Percentiles rank a stretch among this genome's conserved stretches.
phyloP scores from a whole-genome alignment of 2,888 invertebrate genomes.

The Allophyes oxyacanthae region DNA sequence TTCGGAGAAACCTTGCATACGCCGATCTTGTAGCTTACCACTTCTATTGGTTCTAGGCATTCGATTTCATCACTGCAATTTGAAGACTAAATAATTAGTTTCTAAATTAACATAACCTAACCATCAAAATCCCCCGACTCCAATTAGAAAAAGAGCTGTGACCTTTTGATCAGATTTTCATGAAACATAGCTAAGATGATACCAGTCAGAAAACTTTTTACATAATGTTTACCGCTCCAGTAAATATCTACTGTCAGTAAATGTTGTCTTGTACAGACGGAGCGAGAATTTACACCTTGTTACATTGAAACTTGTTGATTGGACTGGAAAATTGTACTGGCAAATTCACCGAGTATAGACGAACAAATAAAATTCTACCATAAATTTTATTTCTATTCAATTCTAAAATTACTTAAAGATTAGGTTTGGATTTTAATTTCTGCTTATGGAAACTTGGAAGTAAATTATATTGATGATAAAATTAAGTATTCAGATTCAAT shows the following conservation, averaged over 20 bases:
- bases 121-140: too few relatives aligned
- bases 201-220: too few relatives aligned
- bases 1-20: conserved; percentile 97
- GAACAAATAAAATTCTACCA: conserved; percentile 3
- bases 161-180: too few relatives aligned
- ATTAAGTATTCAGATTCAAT: too few relatives aligned
- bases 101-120: too few relatives aligned
- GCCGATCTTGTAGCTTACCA: conserved; percentile 98
- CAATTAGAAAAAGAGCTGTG: too few relatives aligned
- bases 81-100: conserved; percentile 6
- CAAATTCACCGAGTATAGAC: conserved; percentile 3
- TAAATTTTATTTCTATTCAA: background rate
- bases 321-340: conserved; percentile 33
- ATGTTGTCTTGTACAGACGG: background rate
- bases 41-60: conserved; percentile 97
- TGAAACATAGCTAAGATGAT: too few relatives aligned
- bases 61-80: conserved; percentile 92
- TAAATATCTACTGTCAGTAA: too few relatives aligned
- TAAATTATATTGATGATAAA: too few relatives aligned
- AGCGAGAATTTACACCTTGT: conserved; percentile 11
- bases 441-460: too few relatives aligned
- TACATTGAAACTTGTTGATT: conserved; percentile 34
- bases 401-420: background rate
- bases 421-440: too few relatives aligned
- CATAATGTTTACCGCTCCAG: background rate